These are phyloP conservation scores for Vireo griseus DNA, from an alignment of 2,797 vertebrate species.

Conservation along the genomic window DNA sequence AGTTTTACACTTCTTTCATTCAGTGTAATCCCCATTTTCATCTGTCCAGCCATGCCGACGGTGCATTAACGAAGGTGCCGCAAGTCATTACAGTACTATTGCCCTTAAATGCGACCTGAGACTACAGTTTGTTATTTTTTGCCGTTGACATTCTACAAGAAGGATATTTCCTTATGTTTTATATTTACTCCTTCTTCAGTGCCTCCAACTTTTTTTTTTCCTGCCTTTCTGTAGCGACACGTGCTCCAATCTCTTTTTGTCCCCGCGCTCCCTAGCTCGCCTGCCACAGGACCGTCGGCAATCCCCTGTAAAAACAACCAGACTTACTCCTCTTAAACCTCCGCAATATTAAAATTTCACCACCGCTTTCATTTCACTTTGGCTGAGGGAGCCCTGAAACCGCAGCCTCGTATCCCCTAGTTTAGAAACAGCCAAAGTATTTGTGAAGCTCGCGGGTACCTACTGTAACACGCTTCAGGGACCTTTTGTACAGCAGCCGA, in stretches of 20 bases:
- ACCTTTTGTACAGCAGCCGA: constrained; percentile 25
- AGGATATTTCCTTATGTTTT: neutral
- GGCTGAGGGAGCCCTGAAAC: neutral
- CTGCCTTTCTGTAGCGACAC: neutral
- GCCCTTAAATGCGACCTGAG: neutral
- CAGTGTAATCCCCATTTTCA: constrained; percentile 48
- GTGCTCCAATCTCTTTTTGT: constrained; percentile 30
- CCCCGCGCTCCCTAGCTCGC: neutral
- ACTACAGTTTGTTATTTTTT: neutral
- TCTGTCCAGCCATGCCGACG: neutral
- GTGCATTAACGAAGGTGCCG: constrained; percentile 9
- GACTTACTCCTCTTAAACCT: neutral
- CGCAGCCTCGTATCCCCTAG: neutral
- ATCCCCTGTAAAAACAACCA: neutral
- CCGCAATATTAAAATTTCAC: neutral
- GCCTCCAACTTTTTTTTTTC: neutral
- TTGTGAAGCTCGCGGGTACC: constrained; percentile 6
- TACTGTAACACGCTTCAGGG: constrained; percentile 35
- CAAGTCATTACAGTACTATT: neutral
- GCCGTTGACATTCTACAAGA: neutral
- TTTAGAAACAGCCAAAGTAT: constrained; percentile 17
- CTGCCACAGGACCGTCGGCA: neutral
- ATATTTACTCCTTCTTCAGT: neutral
- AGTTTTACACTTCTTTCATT: constrained; percentile 27
- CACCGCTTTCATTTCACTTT: neutral